Base-by-base conservation (phyloP, 2,797 vertebrate species). In the Eospalax fontanierii region DNA sequence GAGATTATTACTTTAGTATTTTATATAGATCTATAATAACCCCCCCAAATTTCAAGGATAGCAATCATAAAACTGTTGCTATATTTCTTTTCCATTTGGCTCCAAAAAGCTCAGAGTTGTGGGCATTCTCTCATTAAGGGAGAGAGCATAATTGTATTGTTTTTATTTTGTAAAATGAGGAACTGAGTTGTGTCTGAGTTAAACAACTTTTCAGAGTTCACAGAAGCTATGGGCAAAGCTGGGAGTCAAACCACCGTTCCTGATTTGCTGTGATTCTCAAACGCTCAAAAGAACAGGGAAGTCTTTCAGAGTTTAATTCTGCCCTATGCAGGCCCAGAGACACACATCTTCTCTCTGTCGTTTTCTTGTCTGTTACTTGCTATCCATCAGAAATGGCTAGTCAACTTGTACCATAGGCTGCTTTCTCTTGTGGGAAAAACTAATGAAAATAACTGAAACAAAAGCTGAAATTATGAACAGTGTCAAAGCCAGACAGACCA, bases 21-120 rank as follows among this genome's bases (percentile, higher is more conserved):
- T 96, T 97, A 94, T 96, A 95, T n/a, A 84, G 70, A 78, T 87
- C 73, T 94, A n/a, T 95, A 95, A 95, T 87, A 94, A 96, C 96
- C 80, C 79, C 81, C 63, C 38, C 63, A 35, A 80, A 57, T 89
- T 92, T 78, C 38, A 96, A 93, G 59, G 59, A 91, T 57, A 94
- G 66, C 26, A 89, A 57, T 95, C 78, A 94, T 90, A 94, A 85
- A 92, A 61, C 40, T 90, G 40, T 65, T 88, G 78, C 87, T 95
- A 40, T 65, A 40, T 86, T 87, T 89, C 71, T 96, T 90, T 97
- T 78, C 71, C 83, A 75, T 89, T 88, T 94, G 78, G 59, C 50
- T 89, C 3, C 89, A 89, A 95, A 91, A 59, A 93, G 46, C 57
- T 93, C 74, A 95, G 12, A 87, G 38, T 73, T 80, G 38, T 78